A percentile compares a stretch with the other conserved stretches of the same genome.
Evolutionary conservation across 2,888 invertebrate genomes (phyloP).

Genomic region (Pelosia muscerda): DNA sequence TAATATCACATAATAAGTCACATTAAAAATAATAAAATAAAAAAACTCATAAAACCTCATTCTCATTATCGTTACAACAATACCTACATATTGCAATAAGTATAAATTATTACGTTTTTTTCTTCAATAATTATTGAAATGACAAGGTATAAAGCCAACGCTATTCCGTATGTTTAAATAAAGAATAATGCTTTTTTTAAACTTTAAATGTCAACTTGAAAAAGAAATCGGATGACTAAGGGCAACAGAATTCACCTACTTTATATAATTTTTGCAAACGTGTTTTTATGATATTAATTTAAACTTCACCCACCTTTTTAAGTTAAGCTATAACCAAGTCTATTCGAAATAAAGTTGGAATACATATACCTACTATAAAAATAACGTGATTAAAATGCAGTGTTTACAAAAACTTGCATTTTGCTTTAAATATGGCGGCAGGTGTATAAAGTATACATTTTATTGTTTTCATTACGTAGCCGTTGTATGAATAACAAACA

Average conservation of each 20-base stretch:
- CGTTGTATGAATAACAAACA: slow-evolving; percentile 45
- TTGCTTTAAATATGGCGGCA: slow-evolving; percentile 45
- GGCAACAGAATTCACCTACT: slow-evolving; percentile 37
- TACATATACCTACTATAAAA: slow-evolving; percentile 23
- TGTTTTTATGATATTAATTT: slow-evolving; percentile 35
- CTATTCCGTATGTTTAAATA: slow-evolving; percentile 36
- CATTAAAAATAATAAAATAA: slow-evolving; percentile 13
- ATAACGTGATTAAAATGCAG: slow-evolving; percentile 21
- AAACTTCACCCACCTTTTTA: slow-evolving; percentile 22
- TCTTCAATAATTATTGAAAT: slow-evolving; percentile 23
- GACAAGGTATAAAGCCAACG: slow-evolving; percentile 41
- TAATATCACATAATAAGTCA: slow-evolving; percentile 4
- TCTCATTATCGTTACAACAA: not conserved
- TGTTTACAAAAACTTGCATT: slow-evolving; percentile 34
- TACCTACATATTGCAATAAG: slow-evolving; percentile 10
- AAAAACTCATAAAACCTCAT: not conserved
- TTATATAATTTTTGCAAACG: slow-evolving; percentile 37
- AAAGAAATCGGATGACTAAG: slow-evolving; percentile 56
- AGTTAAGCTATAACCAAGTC: slow-evolving; percentile 21
- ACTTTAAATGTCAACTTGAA: slow-evolving; percentile 45
- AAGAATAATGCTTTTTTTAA: slow-evolving; percentile 40
- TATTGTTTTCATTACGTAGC: slow-evolving; percentile 45
- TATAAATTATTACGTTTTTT: not conserved
- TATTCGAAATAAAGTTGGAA: slow-evolving; percentile 33
- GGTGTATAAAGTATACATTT: slow-evolving; percentile 34